Evolutionary conservation across 2,113 vertebrate genomes (phyloP).

Genomic region (Tragelaphus strepsiceros): DNA sequence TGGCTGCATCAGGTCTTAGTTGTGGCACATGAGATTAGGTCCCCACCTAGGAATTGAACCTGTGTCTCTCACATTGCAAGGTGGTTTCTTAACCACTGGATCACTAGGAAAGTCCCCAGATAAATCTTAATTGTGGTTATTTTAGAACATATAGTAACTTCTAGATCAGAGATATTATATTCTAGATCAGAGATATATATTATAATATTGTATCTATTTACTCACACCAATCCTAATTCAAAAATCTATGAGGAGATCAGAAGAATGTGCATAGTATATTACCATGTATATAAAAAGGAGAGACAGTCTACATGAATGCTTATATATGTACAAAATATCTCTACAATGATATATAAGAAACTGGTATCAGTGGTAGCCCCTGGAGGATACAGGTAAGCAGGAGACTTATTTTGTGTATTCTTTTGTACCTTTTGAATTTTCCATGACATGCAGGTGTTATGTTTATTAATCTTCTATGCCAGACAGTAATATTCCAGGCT

Average conservation of each 20-base stretch:
- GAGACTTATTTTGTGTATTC: neutral
- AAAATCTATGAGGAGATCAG: neutral
- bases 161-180: neutral
- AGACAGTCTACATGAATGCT: neutral
- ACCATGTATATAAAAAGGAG: neutral
- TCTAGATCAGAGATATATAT: neutral
- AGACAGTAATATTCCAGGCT: neutral
- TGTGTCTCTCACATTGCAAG: neutral
- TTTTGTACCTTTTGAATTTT: neutral
- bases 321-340: neutral
- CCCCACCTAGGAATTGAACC: neutral
- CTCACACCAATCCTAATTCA: neutral
- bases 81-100: neutral
- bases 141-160: neutral
- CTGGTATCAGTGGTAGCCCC: neutral
- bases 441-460: neutral
- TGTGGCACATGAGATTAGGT: neutral
- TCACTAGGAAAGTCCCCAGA: neutral
- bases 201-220: neutral
- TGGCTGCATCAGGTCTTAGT: neutral
- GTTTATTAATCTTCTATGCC: neutral
- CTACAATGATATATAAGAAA: neutral
- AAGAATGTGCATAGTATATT: neutral
- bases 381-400: neutral
- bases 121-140: neutral